These are phyloP conservation scores for Galaxias olidus DNA, from an alignment of 2,797 vertebrate species.

Conservation along the genomic window DNA sequence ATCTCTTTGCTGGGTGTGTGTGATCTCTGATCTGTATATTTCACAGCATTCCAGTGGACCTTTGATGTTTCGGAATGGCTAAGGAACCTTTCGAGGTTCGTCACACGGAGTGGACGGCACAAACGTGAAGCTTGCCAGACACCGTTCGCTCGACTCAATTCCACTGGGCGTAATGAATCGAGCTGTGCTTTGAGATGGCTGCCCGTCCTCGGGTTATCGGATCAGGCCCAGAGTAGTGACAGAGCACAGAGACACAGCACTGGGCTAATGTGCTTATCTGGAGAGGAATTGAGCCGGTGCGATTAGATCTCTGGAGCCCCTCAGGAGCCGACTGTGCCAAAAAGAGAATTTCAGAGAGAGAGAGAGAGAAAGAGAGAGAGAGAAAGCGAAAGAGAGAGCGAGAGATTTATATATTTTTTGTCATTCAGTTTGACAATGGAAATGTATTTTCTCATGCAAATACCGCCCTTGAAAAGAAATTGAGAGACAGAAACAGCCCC, in stretches of 20 bases:
- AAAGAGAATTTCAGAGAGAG: constrained; percentile 6
- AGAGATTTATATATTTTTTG: too few species aligned
- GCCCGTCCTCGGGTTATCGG: not conserved
- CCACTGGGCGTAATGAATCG: not conserved
- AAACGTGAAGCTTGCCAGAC: too few species aligned
- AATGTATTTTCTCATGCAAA: not conserved
- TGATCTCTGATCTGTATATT: too few species aligned
- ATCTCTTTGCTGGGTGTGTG: too few species aligned
- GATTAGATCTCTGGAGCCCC: constrained; percentile 47
- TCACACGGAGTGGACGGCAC: too few species aligned
- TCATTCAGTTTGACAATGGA: not conserved
- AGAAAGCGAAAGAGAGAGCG: too few species aligned
- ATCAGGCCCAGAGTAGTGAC: constrained; percentile 11
- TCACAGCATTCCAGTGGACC: too few species aligned
- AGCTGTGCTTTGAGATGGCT: too few species aligned
- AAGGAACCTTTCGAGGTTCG: too few species aligned
- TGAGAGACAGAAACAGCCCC: too few species aligned
- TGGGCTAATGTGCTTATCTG: constrained; percentile 37
- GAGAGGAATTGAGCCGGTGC: constrained; percentile 42
- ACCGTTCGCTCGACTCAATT: constrained; percentile 21
- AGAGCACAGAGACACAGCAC: constrained; percentile 24
- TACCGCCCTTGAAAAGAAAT: too few species aligned
- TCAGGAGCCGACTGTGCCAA: constrained; percentile 38
- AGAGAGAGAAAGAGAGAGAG: not conserved
- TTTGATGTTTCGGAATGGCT: too few species aligned